phyloP scores from a whole-genome alignment of 1,140 invertebrate species.

The Lethrus apterus region DNA sequence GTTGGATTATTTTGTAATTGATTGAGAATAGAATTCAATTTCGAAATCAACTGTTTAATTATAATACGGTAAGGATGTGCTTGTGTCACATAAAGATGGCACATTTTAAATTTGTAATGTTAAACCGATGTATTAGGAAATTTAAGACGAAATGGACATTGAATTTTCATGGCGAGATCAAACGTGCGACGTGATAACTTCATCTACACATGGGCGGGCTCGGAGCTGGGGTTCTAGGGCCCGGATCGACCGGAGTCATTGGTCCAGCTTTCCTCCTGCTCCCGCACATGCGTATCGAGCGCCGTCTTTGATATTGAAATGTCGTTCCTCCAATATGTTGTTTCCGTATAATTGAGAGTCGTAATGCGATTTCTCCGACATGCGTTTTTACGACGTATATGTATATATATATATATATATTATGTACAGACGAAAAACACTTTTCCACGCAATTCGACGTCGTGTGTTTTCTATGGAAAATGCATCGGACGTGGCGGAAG shows the following conservation, averaged over 20 bases:
- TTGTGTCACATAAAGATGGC: no score
- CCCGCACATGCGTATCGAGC: constrained; percentile 29
- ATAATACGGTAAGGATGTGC: no score
- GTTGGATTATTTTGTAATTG: no score
- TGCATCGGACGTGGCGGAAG: neutral
- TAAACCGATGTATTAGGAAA: no score
- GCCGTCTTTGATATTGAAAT: constrained; percentile 36
- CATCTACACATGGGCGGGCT: constrained; percentile 37
- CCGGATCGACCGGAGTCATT: constrained; percentile 34
- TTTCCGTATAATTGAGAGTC: constrained; percentile 28
- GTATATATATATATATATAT: neutral
- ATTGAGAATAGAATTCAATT: no score
- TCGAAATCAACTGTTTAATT: no score
- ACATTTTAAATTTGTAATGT: no score
- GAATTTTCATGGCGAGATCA: constrained; percentile 27
- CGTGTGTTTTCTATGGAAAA: constrained; percentile 1
- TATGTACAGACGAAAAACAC: neutral
- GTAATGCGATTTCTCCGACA: constrained; percentile 22
- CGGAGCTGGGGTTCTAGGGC: constrained; percentile 24
- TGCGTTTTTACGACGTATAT: constrained; percentile 1
- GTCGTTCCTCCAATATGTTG: constrained; percentile 28
- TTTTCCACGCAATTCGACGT: neutral
- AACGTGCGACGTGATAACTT: constrained; percentile 32
- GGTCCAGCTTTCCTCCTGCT: constrained; percentile 25
- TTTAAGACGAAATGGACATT: constrained; percentile 24